Conservation (phyloP, 1,140 invertebrate species). For the Lerema accius region DNA sequence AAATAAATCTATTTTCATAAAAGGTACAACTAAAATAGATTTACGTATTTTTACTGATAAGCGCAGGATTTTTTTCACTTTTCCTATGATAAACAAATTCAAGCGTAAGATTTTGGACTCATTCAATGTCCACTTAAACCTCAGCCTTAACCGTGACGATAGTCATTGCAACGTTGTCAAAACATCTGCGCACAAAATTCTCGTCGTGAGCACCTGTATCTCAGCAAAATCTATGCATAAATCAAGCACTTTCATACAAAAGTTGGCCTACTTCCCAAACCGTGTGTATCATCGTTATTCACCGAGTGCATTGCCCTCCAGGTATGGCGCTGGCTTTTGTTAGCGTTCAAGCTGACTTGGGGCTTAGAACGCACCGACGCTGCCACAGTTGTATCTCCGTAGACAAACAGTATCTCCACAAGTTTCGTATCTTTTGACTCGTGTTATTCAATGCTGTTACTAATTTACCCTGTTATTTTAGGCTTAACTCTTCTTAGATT, state of each 20-base stretch:
- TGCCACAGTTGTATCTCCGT: slow-evolving; percentile 5
- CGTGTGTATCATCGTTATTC: slow-evolving; percentile 18
- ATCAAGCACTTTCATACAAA: slow-evolving; percentile 1
- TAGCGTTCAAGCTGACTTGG: slow-evolving; percentile 7
- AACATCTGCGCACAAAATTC: too few relatives aligned
- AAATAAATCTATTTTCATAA: too few relatives aligned
- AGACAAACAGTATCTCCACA: slow-evolving; percentile 1
- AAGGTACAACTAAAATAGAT: too few relatives aligned
- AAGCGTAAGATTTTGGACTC: too few relatives aligned
- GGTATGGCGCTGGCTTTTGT: slow-evolving; percentile 21
- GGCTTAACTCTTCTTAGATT: too few relatives aligned
- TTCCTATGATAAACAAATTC: too few relatives aligned
- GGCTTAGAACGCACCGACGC: neutral
- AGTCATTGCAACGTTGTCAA: too few relatives aligned
- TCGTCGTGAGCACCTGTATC: too few relatives aligned
- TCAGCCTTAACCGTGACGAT: too few relatives aligned
- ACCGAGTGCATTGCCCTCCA: slow-evolving; percentile 24
- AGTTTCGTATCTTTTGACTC: neutral
- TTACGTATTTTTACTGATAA: too few relatives aligned
- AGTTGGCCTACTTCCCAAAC: neutral
- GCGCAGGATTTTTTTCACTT: too few relatives aligned
- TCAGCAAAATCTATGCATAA: neutral
- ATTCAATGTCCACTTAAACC: too few relatives aligned
- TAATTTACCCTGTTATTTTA: neutral
- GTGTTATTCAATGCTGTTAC: neutral